Conservation (phyloP, 2,888 invertebrate genomes). For the Leptinotarsa rubiginosa region DNA sequence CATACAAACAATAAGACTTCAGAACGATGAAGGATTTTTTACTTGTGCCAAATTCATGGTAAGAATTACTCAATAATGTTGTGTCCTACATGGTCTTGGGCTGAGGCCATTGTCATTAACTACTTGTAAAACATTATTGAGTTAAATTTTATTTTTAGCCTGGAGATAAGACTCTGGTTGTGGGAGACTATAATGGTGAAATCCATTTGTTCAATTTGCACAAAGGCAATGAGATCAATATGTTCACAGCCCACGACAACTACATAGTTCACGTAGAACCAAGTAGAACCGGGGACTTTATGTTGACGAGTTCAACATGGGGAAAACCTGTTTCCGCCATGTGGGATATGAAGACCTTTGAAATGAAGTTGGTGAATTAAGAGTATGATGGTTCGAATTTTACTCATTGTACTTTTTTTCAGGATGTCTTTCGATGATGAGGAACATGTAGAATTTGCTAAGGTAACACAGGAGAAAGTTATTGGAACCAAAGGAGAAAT, state of each 20-base stretch:
- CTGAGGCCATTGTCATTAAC: not conserved
- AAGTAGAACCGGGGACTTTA: slow-evolving; percentile 79
- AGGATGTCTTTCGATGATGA: slow-evolving; percentile 84
- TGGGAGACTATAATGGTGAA: slow-evolving; percentile 93
- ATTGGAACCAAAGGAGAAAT: slow-evolving; percentile 89
- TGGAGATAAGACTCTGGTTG: slow-evolving; percentile 71
- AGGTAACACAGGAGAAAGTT: slow-evolving; percentile 84
- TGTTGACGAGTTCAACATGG: slow-evolving; percentile 89
- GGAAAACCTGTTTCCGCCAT: slow-evolving; percentile 85
- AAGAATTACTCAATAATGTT: slow-evolving; percentile 25
- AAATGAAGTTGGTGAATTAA: slow-evolving; percentile 71
- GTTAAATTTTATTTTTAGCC: slow-evolving; percentile 56
- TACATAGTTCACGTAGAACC: slow-evolving; percentile 84
- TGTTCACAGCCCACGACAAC: slow-evolving; percentile 86
- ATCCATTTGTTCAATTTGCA: slow-evolving; percentile 88
- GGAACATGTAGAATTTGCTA: slow-evolving; percentile 92
- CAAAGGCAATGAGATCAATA: slow-evolving; percentile 83
- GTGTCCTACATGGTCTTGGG: not conserved
- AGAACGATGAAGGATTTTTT: slow-evolving; percentile 80
- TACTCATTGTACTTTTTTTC: slow-evolving; percentile 46
- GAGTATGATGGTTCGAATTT: not conserved
- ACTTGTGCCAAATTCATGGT: slow-evolving; percentile 70
- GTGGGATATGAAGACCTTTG: slow-evolving; percentile 79
- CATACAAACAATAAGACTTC: slow-evolving; percentile 77
- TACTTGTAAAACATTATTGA: not conserved